Evolutionary conservation across 2,797 vertebrate species (phyloP), one percentile per base, ranked within the genome.

Genomic region (Vespertilio murinus): DNA sequence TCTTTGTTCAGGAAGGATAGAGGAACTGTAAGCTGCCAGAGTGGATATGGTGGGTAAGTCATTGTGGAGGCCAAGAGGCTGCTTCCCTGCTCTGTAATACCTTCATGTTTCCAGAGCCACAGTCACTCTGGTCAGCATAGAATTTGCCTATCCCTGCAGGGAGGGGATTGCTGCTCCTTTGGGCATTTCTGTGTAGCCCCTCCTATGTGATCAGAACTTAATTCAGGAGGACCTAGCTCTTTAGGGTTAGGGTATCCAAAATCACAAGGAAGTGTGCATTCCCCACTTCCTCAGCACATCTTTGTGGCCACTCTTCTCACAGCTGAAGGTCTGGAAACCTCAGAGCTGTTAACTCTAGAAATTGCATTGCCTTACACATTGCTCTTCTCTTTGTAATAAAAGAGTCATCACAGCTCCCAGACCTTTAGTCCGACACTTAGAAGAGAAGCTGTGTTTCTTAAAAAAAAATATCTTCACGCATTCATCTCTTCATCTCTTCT

Each of bases 211-310:
- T 18, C 47, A 13, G 2, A 56, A 17, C 33, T 86, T 20, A 49
- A 22, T 28, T 65, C 59, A 40, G 59, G 5, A 33, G 42, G n/a
- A 47, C 40, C 30, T 38, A 33, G 33, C 28, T 73, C n/a, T 73
- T 45, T 25, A 54, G 25, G 18, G 3, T 30, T 5, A 2, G 14
- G 49, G 17, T 69, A 4, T 40, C 45, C 25, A 40, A 42, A 23
- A 18, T 65, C 23, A 16, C 14, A 47, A 52, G 59, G 18, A 71
- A n/a, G 6, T 28, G 35, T 40, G 12, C 28, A 9, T 33, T n/a
- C 23, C 11, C 70, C 6, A 9, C 1, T 40, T 42, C 0, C 10
- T 23, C 6, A 1, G 10, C 1, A 3, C 11, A 71, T 23, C 18
- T 35, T 18, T 77, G 35, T n/a, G 7, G 20, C 59, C 17, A 5